Conservation (phyloP, 1,140 invertebrate genomes). For the Aphelinus certus region DNA sequence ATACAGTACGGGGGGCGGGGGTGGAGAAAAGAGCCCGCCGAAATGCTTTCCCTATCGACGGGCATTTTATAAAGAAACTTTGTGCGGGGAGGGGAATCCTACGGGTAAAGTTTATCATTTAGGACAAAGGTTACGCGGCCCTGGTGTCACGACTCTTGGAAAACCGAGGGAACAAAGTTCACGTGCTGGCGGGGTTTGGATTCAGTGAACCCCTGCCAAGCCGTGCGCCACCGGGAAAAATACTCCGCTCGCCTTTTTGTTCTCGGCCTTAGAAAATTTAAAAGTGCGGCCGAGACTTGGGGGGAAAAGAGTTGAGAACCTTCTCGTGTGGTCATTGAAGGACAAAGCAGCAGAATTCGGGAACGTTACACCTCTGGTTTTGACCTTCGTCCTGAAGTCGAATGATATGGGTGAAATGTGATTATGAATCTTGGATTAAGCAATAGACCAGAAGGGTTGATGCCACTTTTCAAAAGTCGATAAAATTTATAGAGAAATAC, state of each 20-base stretch:
- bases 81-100: constrained; percentile 43
- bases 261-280: constrained; percentile 21
- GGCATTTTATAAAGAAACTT: constrained; percentile 55
- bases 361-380: too few relatives aligned
- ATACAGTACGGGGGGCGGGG: neutral
- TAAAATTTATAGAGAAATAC: too few relatives aligned
- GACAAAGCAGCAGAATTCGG: neutral
- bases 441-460: too few relatives aligned
- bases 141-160: constrained; percentile 34
- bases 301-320: neutral
- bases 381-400: too few relatives aligned
- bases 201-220: neutral
- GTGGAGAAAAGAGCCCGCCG: constrained; percentile 43
- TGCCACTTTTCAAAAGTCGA: too few relatives aligned
- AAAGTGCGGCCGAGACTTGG: constrained; percentile 5
- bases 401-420: too few relatives aligned
- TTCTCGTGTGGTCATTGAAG: neutral
- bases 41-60: constrained; percentile 55
- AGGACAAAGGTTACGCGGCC: constrained; percentile 52
- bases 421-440: too few relatives aligned
- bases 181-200: neutral
- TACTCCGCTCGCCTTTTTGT: constrained; percentile 16
- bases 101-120: constrained; percentile 59
- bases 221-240: constrained; percentile 4
- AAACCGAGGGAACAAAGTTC: constrained; percentile 25